Conservation (phyloP, 2,113 vertebrate species). For the Pterocles burchelli region DNA sequence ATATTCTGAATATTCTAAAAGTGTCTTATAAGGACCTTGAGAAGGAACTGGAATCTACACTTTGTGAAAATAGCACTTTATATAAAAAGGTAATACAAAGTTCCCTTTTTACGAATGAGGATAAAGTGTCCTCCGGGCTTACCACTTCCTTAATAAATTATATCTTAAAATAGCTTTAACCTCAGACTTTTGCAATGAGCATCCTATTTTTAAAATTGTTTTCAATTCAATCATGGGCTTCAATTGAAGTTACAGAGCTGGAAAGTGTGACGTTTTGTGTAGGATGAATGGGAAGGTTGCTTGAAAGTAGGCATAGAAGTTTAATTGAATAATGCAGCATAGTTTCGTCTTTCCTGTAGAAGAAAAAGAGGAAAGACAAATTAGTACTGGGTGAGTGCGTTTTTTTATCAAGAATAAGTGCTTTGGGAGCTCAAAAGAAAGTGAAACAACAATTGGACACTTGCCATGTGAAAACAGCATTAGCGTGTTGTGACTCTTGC, state of each 20-base stretch:
- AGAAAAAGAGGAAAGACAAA: background rate
- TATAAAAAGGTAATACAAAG: conserved; percentile 69
- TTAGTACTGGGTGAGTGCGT: background rate
- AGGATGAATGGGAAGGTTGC: background rate
- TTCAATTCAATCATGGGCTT: background rate
- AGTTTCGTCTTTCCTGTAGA: background rate
- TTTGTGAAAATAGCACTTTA: conserved; percentile 57
- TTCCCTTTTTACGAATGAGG: background rate
- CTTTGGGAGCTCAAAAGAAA: background rate
- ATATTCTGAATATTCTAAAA: conserved; percentile 57
- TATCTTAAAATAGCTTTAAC: background rate
- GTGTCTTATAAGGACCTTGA: conserved; percentile 61
- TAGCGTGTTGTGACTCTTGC: background rate
- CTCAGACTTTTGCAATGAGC: background rate
- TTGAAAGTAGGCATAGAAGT: background rate
- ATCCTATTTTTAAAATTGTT: background rate
- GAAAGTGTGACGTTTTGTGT: background rate
- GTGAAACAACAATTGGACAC: background rate
- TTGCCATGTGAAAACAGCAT: background rate
- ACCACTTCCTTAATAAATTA: background rate
- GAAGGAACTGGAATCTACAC: conserved; percentile 56
- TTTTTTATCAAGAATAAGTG: background rate
- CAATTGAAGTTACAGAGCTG: background rate
- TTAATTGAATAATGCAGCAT: background rate
- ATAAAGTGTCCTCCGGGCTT: background rate